Base-by-base conservation (phyloP, 1,140 invertebrate species). In the Grapholita molesta region DNA sequence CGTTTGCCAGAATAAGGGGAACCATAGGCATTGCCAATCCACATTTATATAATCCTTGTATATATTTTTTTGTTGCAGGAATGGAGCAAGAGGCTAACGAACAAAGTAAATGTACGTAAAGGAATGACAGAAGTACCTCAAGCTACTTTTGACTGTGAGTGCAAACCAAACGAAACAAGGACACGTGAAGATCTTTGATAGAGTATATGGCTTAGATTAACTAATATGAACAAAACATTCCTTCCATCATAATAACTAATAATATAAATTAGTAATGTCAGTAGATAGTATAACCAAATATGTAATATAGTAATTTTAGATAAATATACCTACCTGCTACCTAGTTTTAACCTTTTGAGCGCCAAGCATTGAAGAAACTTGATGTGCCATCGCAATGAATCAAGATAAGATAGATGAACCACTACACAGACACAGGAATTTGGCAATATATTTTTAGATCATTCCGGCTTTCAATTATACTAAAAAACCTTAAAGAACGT, bases 71-170 rank as follows among this genome's bases (percentile, higher is more conserved):
- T 67, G 78, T 85, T 87, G 21, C 66, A 93, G 85, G 91, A 97
- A 93, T 97, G 96, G 95, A 95, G 95, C 82, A 95, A 94, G 84
- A 92, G 93, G 71, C 85, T 97, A 64, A 90, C 83, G 68, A 94
- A 92, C 74, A 82, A 93, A 67, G 90, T 96, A 24, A 87, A 86
- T 72, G 83, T 97, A 15, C 79, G 94, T 42, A 88, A 94, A 55
- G 94, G 91, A 55, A 98, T 98, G 97, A 96, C 97, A 80, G 84
- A 94, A 83, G 95, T 97, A 38, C 89, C 93, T 64, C 95, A 96
- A 86, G 91, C 93, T 28, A 86, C 92, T 57, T 82, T 93, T 71
- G 78, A 88, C 33, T 96, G 95, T 86, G 68, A 80, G 25, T 90
- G 88, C 69, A 53, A 80, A 64, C 15, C 28, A 0, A 38, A 48